Evolutionary conservation across 2,113 vertebrate species (phyloP).

Genomic region (Puma concolor): DNA sequence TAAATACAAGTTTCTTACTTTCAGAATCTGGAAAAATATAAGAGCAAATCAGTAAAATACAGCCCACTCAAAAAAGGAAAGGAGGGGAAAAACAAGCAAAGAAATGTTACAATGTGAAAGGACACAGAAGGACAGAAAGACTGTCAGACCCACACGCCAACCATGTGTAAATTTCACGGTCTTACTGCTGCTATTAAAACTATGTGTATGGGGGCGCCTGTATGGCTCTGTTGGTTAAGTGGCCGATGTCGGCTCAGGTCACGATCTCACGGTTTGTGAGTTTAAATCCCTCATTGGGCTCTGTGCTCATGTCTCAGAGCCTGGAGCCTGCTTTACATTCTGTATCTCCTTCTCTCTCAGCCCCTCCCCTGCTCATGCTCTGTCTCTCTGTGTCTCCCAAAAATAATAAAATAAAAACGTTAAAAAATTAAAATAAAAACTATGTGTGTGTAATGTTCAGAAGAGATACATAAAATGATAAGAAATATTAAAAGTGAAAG

Average conservation of each 20-base stretch:
- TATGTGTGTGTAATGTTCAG: not conserved
- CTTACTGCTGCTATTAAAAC: not conserved
- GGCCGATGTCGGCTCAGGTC: too few species aligned
- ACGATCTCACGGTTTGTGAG: too few species aligned
- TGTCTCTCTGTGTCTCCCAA: too few species aligned
- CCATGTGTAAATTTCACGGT: not conserved
- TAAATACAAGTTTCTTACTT: not conserved
- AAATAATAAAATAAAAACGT: too few species aligned
- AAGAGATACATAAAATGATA: not conserved
- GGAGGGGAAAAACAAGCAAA: not conserved
- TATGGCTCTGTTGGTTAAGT: too few species aligned
- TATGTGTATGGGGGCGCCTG: too few species aligned
- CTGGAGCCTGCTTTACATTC: too few species aligned
- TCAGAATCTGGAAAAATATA: not conserved
- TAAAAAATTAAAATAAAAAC: not conserved
- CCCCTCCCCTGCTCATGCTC: too few species aligned
- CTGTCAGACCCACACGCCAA: not conserved
- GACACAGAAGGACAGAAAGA: not conserved
- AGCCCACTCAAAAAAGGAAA: not conserved
- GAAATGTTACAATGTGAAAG: not conserved
- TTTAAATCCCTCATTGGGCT: too few species aligned
- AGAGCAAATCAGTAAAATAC: not conserved
- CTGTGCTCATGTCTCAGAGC: too few species aligned
- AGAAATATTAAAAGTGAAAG: not conserved
- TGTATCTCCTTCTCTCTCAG: too few species aligned